phyloP scores from a whole-genome alignment of 2,113 vertebrate genomes.

The Oxyruncus cristatus region DNA sequence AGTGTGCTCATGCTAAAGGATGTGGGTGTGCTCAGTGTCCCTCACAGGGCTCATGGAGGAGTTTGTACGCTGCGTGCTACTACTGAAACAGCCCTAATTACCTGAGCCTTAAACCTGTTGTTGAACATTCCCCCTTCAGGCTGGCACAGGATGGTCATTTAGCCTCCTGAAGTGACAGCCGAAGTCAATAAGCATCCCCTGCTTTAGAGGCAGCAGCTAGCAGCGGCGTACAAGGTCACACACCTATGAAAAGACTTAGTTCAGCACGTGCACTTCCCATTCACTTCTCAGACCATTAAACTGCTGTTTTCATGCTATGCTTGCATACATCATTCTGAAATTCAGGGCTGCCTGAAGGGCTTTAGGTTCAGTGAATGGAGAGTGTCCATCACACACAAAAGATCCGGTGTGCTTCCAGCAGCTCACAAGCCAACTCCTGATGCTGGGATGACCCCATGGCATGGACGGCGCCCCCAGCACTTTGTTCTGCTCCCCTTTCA shows the following conservation, averaged over 20 bases:
- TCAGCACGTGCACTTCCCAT: not conserved
- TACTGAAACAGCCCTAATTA: not conserved
- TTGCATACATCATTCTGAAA: not conserved
- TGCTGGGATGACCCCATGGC: not conserved
- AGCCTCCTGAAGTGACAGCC: not conserved
- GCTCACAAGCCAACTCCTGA: not conserved
- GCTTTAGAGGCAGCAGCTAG: not conserved
- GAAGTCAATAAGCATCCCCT: not conserved
- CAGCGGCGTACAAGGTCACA: not conserved
- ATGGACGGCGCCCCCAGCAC: not conserved
- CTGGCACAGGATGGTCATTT: not conserved
- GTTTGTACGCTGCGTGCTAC: not conserved
- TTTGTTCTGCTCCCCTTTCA: not conserved
- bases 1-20: accelerated
- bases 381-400: not conserved
- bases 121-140: not conserved
- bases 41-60: not conserved
- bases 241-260: not conserved
- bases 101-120: not conserved
- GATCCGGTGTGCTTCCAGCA: not conserved
- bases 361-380: conserved; percentile 15
- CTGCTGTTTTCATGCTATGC: not conserved
- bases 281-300: conserved; percentile 37
- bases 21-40: accelerated
- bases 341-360: not conserved